These are phyloP conservation scores for Acanthurus leucopareius DNA, from an alignment of 2,797 vertebrate genomes.

Conservation along the genomic window DNA sequence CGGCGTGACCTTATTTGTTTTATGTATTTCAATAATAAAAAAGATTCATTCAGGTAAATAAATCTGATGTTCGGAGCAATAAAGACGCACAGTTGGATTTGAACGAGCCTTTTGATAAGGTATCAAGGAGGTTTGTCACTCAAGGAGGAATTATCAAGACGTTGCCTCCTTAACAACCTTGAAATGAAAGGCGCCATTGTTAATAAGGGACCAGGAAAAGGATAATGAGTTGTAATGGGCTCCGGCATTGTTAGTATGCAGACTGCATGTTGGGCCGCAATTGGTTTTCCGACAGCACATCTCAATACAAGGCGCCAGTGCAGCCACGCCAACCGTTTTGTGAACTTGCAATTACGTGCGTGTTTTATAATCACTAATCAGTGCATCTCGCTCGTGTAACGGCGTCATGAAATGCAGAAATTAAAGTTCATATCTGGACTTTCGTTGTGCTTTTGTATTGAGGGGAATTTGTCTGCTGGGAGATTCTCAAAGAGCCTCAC, in stretches of 20 bases:
- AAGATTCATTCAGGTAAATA: constrained; percentile 3
- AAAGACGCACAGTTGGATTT: constrained; percentile 1
- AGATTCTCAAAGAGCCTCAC: constrained; percentile 5
- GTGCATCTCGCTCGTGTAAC: constrained; percentile 8
- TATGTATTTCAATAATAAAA: neutral
- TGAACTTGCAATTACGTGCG: constrained; percentile 12
- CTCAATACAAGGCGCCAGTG: neutral
- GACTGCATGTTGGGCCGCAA: constrained; percentile 16
- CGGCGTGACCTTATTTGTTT: constrained; percentile 9
- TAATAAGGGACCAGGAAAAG: constrained; percentile 66
- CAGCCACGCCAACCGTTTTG: neutral
- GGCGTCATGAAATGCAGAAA: no score
- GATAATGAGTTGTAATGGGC: constrained; percentile 69
- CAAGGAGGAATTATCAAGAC: constrained; percentile 56
- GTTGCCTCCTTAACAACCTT: constrained; percentile 65
- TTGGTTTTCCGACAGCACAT: constrained; percentile 42
- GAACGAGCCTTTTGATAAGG: constrained; percentile 45
- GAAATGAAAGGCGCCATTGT: constrained; percentile 76
- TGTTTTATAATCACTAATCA: neutral
- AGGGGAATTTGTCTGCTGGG: neutral
- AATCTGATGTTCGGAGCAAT: neutral
- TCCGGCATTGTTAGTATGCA: constrained; percentile 63
- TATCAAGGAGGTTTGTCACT: constrained; percentile 39
- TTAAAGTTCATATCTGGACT: neutral
- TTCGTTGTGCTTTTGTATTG: neutral